Conservation (phyloP, 2,113 vertebrate genomes). For the Rhegmatorhina hoffmannsi region DNA sequence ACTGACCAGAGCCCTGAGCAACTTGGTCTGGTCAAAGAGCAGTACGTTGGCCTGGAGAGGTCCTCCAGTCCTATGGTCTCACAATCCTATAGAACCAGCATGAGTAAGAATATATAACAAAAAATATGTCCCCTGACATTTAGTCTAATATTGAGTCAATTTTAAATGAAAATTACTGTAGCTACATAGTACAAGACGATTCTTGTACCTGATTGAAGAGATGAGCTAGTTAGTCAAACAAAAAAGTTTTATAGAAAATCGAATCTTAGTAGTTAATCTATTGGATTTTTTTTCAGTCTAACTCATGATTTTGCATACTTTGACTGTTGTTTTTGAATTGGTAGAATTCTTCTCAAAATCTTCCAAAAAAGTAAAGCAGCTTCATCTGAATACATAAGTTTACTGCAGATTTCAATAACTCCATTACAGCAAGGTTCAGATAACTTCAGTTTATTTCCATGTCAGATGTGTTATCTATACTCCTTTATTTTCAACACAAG, state of each 20-base stretch:
- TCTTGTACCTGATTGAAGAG: not conserved
- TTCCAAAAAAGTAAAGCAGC: conserved; percentile 29
- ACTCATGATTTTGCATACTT: not conserved
- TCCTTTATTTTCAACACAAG: conserved; percentile 36
- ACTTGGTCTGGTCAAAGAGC: not conserved
- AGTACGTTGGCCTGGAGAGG: not conserved
- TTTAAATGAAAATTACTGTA: not conserved
- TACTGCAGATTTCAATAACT: conserved; percentile 60
- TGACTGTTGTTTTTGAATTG: not conserved
- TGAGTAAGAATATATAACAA: not conserved
- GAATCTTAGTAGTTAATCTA: not conserved
- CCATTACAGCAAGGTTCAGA: conserved; percentile 42
- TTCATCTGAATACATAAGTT: conserved; percentile 33
- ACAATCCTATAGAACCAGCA: not conserved
- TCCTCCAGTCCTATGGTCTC: not conserved
- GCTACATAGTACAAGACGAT: not conserved
- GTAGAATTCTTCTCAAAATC: conserved; percentile 29
- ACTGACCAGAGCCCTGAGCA: not conserved
- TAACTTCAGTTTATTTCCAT: conserved; percentile 61
- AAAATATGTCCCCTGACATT: not conserved
- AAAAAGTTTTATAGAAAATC: not conserved
- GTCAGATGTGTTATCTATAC: conserved; percentile 33
- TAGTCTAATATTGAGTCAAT: not conserved
- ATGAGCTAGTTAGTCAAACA: fast-evolving
- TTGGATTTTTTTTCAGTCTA: not conserved